Evolutionary conservation across 1,140 invertebrate genomes (phyloP).

Genomic region (Drosophila pandora): DNA sequence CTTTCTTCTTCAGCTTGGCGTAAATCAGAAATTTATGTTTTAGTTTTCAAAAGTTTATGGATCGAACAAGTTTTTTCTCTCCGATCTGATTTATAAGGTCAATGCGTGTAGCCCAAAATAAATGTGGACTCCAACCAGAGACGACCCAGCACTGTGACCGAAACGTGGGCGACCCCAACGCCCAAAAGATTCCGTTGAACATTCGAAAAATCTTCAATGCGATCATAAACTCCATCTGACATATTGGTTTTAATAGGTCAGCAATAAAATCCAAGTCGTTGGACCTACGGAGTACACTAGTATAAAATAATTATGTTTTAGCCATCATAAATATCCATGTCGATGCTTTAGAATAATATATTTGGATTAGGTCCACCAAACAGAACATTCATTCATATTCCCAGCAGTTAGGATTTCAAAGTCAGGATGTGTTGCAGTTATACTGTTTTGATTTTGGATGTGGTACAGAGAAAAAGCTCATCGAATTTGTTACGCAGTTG

Average conservation of each 20-base stretch:
- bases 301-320: too few species aligned
- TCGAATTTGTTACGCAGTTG: constrained; percentile 32
- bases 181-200: constrained; percentile 23
- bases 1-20: constrained; percentile 44
- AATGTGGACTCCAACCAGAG: constrained; percentile 45
- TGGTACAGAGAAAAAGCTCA: constrained; percentile 43
- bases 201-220: constrained; percentile 32
- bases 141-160: constrained; percentile 42
- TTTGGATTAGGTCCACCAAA: too few species aligned
- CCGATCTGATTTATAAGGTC: constrained; percentile 74
- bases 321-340: too few species aligned
- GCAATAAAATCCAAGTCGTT: constrained; percentile 5
- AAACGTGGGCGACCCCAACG: constrained; percentile 67
- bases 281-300: not conserved
- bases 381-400: not conserved
- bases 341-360: too few species aligned
- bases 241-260: constrained; percentile 75
- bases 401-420: constrained; percentile 7
- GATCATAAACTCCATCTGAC: constrained; percentile 69
- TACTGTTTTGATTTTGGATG: constrained; percentile 32
- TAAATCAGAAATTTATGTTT: constrained; percentile 77
- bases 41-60: constrained; percentile 58
- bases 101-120: constrained; percentile 60
- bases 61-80: constrained; percentile 49
- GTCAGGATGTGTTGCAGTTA: constrained; percentile 2